Conservation (phyloP, 2,888 invertebrate species). For the Volucella zonaria region DNA sequence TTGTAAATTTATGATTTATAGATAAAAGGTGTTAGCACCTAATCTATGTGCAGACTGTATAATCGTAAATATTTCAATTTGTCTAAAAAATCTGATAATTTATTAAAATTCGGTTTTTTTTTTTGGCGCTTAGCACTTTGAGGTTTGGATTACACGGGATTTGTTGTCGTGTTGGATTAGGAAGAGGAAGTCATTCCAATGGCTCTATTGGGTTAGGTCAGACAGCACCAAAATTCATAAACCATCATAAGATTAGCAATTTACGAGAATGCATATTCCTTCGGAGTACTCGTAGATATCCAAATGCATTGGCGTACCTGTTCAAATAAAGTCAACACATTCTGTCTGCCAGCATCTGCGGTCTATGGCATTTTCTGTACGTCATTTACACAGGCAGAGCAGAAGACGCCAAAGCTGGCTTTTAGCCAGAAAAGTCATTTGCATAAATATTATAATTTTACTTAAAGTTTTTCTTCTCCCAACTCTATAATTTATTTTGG, state of each 20-base stretch:
- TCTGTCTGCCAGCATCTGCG: background rate
- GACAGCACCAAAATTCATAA: background rate
- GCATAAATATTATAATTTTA: constrained; percentile 68
- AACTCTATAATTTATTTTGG: constrained; percentile 66
- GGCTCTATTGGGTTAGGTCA: background rate
- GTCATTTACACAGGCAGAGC: constrained; percentile 24
- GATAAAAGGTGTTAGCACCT: constrained; percentile 73
- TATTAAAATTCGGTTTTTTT: constrained; percentile 34
- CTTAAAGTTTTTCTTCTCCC: constrained; percentile 32
- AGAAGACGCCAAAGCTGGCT: constrained; percentile 51
- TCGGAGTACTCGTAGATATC: background rate
- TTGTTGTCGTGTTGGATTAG: too few species aligned
- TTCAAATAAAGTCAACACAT: constrained; percentile 50
- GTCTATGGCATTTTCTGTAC: constrained; percentile 44
- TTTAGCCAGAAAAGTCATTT: constrained; percentile 71
- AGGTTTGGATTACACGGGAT: background rate
- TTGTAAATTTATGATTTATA: constrained; percentile 73
- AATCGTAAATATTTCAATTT: constrained; percentile 72
- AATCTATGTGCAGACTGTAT: constrained; percentile 66
- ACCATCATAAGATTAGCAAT: constrained; percentile 40
- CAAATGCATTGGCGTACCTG: constrained; percentile 43
- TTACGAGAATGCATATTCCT: constrained; percentile 33
- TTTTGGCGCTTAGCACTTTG: constrained; percentile 36
- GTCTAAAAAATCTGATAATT: constrained; percentile 48
- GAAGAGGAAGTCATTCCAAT: background rate